phyloP scores from a whole-genome alignment of 1,140 invertebrate species.

The Calycopis cecrops region DNA sequence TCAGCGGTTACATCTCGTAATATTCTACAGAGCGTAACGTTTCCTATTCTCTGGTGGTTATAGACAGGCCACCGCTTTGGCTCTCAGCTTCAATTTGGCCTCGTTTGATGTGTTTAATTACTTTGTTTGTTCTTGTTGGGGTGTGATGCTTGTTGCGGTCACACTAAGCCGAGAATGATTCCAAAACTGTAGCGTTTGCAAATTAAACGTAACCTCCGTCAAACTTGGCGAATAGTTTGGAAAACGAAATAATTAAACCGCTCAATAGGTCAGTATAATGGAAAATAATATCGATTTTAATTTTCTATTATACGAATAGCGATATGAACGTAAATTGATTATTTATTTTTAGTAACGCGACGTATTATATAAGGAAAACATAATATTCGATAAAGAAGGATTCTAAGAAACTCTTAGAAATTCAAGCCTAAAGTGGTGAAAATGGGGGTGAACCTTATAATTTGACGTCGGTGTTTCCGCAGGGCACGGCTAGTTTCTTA shows the following conservation, averaged over 20 bases:
- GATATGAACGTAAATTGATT: no score
- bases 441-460: no score
- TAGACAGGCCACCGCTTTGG: constrained; percentile 40
- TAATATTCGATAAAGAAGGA: no score
- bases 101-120: constrained; percentile 74
- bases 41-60: constrained; percentile 15
- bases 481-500: no score
- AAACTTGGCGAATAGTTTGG: constrained; percentile 62
- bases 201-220: constrained; percentile 71
- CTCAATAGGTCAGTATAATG: background rate
- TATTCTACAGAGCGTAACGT: constrained; percentile 13
- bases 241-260: constrained; percentile 60
- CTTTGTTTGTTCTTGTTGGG: constrained; percentile 71
- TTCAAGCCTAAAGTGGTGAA: no score
- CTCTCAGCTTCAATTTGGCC: constrained; percentile 60
- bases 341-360: no score
- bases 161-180: constrained; percentile 62
- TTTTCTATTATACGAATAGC: no score
- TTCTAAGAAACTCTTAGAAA: no score
- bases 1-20: background rate
- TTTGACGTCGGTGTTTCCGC: no score
- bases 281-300: no score
- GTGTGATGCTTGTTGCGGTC: constrained; percentile 60
- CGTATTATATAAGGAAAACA: no score
- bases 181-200: constrained; percentile 62